A percentile compares a stretch with the other conserved stretches of the same genome.
Conservation (phyloP, 2,113 vertebrate species). For the Sarotherodon lohbergeri region DNA sequence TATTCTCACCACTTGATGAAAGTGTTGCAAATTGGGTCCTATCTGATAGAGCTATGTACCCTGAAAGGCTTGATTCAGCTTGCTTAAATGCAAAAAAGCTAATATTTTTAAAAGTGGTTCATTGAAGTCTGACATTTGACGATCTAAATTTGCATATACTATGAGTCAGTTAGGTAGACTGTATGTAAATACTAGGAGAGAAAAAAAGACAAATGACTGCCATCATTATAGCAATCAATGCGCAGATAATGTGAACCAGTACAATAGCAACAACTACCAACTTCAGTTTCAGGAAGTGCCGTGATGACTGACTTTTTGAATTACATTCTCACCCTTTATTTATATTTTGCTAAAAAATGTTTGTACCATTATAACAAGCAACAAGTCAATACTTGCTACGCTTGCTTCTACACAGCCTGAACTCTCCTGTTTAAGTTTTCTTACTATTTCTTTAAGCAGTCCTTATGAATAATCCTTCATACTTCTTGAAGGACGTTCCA, state of each 20-base stretch:
- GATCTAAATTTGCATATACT: background rate
- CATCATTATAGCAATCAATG: background rate
- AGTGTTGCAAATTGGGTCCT: slow-evolving; percentile 15
- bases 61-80: background rate
- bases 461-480: background rate
- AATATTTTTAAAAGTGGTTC: background rate
- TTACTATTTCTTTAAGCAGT: background rate
- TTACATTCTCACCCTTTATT: background rate
- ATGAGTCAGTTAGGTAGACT: background rate
- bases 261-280: background rate
- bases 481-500: background rate
- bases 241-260: background rate
- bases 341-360: background rate
- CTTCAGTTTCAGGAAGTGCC: background rate
- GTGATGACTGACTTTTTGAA: background rate
- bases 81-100: background rate
- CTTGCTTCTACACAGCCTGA: background rate
- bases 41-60: background rate
- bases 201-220: background rate
- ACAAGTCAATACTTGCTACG: background rate
- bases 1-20: slow-evolving; percentile 14
- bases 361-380: background rate
- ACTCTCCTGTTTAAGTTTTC: background rate
- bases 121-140: background rate
- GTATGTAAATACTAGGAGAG: background rate